A percentile compares a stretch with the other conserved stretches of the same genome.
These are phyloP conservation scores for Chaetodon auriga DNA, from an alignment of 2,113 vertebrate species.

Conservation along the genomic window DNA sequence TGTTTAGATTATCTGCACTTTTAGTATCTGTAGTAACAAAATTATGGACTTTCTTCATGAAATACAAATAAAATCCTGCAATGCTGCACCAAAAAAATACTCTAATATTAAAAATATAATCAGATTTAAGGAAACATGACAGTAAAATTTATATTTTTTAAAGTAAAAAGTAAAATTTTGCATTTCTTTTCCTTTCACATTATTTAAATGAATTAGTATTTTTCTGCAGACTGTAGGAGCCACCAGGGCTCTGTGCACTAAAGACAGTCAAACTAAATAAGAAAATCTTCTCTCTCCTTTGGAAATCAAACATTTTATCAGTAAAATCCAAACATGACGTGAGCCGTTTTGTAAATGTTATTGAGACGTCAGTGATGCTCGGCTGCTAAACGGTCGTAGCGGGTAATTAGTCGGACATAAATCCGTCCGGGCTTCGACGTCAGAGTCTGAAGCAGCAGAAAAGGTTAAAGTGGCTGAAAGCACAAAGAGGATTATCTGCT, in stretches of 20 bases:
- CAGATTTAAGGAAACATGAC: neutral
- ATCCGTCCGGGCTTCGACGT: neutral
- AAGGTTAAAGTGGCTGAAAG: slow-evolving; percentile 52
- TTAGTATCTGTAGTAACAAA: neutral
- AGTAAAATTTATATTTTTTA: neutral
- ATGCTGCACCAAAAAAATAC: neutral
- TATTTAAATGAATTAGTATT: neutral
- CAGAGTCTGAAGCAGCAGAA: slow-evolving; percentile 9
- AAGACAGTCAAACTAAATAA: neutral
- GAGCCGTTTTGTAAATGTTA: neutral
- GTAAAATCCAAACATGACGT: neutral
- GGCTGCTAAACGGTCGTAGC: neutral
- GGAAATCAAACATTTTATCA: neutral
- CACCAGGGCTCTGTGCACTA: too few relatives aligned
- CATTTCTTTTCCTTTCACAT: neutral
- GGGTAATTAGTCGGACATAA: slow-evolving; percentile 31
- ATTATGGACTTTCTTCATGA: neutral
- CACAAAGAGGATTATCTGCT: slow-evolving; percentile 64
- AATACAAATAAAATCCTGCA: neutral
- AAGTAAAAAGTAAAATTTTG: neutral
- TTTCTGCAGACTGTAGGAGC: neutral
- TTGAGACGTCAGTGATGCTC: neutral
- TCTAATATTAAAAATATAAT: neutral
- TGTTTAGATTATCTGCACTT: neutral
- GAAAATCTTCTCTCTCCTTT: too few relatives aligned